Evolutionary conservation across 2,113 vertebrate species (phyloP).

Genomic region (Centropristis striata): DNA sequence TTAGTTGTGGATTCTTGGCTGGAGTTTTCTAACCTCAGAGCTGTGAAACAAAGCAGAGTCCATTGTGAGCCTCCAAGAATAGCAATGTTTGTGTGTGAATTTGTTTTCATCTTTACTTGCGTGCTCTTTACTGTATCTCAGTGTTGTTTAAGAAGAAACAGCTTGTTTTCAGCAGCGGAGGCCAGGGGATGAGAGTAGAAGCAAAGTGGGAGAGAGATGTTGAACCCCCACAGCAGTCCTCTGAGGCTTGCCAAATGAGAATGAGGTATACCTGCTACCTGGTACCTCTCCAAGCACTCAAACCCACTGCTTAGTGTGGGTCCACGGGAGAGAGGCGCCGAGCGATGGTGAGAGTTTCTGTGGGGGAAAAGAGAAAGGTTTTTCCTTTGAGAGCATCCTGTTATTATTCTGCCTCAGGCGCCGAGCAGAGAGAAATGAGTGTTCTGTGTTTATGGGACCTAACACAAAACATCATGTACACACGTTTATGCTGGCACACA

Average conservation of each 20-base stretch:
- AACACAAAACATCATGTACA: conserved; percentile 67
- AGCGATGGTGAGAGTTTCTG: conserved; percentile 39
- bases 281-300: conserved; percentile 44
- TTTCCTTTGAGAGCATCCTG: conserved; percentile 71
- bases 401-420: conserved; percentile 76
- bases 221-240: conserved; percentile 37
- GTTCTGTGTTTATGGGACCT: conserved; percentile 71
- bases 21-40: conserved; percentile 16
- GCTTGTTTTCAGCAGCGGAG: conserved; percentile 11
- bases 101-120: background rate
- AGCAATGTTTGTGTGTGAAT: background rate
- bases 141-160: conserved; percentile 30
- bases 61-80: background rate
- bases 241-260: conserved; percentile 43
- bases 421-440: conserved; percentile 62
- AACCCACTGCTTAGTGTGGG: conserved; percentile 16
- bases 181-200: conserved; percentile 32
- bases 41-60: conserved; percentile 16
- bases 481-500: conserved; percentile 12
- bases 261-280: conserved; percentile 54
- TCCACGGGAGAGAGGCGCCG: conserved; percentile 24
- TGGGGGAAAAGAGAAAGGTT: conserved; percentile 36
- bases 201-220: conserved; percentile 45
- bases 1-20: conserved; percentile 24
- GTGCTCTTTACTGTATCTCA: background rate